phyloP scores from a whole-genome alignment of 2,888 invertebrate genomes.

The Nycteola revayana region DNA sequence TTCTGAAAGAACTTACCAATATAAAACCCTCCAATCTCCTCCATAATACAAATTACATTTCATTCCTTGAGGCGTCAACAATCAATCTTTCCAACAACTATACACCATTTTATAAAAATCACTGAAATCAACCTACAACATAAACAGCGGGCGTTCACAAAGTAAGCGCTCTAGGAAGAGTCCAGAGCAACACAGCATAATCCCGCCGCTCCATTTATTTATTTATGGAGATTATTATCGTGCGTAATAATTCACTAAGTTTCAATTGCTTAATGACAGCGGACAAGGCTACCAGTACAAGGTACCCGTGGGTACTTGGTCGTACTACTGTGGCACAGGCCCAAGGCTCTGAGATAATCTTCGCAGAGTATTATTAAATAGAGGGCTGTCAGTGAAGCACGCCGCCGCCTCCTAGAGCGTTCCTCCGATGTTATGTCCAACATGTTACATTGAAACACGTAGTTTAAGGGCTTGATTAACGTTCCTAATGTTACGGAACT shows the following conservation, averaged over 20 bases:
- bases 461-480: conserved; percentile 36
- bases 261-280: conserved; percentile 81
- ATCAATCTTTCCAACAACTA: no score
- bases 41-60: no score
- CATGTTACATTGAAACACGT: conserved; percentile 27
- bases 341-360: conserved; percentile 63
- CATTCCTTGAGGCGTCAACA: no score
- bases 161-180: conserved; percentile 9
- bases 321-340: background rate
- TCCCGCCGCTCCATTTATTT: conserved; percentile 64
- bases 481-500: conserved; percentile 15
- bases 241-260: conserved; percentile 81
- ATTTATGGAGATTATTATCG: conserved; percentile 79
- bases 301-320: background rate
- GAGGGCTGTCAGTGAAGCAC: conserved; percentile 66
- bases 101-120: no score
- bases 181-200: conserved; percentile 46
- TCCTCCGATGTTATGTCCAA: conserved; percentile 29
- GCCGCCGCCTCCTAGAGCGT: conserved; percentile 46
- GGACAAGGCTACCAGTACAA: conserved; percentile 61
- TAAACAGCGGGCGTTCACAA: conserved; percentile 5
- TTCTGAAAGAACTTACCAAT: no score
- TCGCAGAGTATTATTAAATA: conserved; percentile 74
- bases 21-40: no score
- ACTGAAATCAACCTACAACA: conserved; percentile 1